Evolutionary conservation across 1,140 invertebrate species (phyloP).

Genomic region (Pectinophora gossypiella): DNA sequence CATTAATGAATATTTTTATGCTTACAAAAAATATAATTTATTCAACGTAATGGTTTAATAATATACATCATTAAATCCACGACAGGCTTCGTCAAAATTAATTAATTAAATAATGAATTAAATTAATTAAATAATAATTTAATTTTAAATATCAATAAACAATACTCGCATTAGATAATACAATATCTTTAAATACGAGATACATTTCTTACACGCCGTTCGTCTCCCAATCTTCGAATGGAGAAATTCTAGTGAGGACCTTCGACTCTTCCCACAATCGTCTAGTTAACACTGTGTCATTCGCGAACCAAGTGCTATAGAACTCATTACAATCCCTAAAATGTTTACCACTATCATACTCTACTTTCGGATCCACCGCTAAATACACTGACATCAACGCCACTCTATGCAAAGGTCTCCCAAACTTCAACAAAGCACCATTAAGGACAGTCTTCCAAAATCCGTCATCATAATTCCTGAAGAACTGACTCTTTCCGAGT

Average conservation of each 20-base stretch:
- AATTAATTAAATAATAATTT: no score
- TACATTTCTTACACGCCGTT: background rate
- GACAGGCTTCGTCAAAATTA: no score
- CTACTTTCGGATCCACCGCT: slow-evolving; percentile 78
- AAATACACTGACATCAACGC: slow-evolving; percentile 85
- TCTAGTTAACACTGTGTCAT: slow-evolving; percentile 28
- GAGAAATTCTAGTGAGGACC: slow-evolving; percentile 27
- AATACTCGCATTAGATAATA: no score
- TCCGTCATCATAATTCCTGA: slow-evolving; percentile 77
- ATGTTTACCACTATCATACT: slow-evolving; percentile 77
- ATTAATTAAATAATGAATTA: no score
- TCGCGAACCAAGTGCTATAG: slow-evolving; percentile 39
- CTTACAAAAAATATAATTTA: no score
- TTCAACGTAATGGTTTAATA: no score
- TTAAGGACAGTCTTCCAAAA: slow-evolving; percentile 51
- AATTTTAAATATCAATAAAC: no score
- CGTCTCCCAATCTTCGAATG: slow-evolving; percentile 37
- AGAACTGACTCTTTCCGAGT: slow-evolving; percentile 84
- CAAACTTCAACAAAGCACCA: slow-evolving; percentile 36
- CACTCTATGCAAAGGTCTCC: slow-evolving; percentile 77
- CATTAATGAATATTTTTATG: no score
- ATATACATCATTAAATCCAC: no score
- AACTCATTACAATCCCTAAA: slow-evolving; percentile 74
- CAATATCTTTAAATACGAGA: no score
- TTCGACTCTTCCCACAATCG: slow-evolving; percentile 40